A percentile compares a stretch with the other conserved stretches of the same genome.
Conservation (phyloP, 2,888 invertebrate species). For the Drosophila colorata region DNA sequence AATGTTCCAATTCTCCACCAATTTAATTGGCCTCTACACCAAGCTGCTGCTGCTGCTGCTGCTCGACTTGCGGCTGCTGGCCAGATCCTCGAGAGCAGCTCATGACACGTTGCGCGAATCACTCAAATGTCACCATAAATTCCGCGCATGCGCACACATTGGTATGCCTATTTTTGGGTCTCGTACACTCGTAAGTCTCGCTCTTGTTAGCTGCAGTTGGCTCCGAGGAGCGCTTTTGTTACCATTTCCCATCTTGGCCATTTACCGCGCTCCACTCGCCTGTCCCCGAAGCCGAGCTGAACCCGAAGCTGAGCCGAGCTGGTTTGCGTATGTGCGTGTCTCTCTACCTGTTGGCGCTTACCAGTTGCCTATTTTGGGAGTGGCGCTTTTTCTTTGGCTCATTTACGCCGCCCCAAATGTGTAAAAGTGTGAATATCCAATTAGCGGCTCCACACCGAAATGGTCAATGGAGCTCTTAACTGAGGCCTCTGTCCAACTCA, state of each 20-base stretch:
- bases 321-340: conserved; percentile 11
- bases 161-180: conserved; percentile 78
- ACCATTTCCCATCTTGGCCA: conserved; percentile 64
- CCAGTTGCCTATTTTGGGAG: conserved; percentile 80
- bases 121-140: conserved; percentile 83
- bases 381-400: conserved; percentile 73
- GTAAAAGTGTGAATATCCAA: conserved; percentile 79
- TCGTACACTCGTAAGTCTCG: conserved; percentile 11
- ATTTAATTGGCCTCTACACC: conserved; percentile 77
- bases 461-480: conserved; percentile 42
- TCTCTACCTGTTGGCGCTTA: conserved; percentile 71
- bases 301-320: conserved; percentile 27
- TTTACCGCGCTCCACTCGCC: conserved; percentile 26
- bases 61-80: conserved; percentile 26
- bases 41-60: conserved; percentile 28
- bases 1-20: conserved; percentile 74
- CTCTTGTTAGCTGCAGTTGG: conserved; percentile 53
- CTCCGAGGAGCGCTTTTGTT: conserved; percentile 57
- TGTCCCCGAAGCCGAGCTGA: too few species aligned
- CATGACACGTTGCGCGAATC: conserved; percentile 77
- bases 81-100: conserved; percentile 55
- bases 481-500: background rate
- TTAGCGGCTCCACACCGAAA: conserved; percentile 60
- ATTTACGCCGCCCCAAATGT: conserved; percentile 77
- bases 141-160: conserved; percentile 81